Evolutionary conservation across 2,113 vertebrate species (phyloP).

Genomic region (mouse (Mus musculus)): GRCm39 chr5:9430501-9431000

Average conservation of each 20-base stretch:
- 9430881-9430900: constrained; percentile 41
- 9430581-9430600: not conserved
- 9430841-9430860: constrained; percentile 37
- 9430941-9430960: not conserved
- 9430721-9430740: not conserved
- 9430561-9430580: not conserved
- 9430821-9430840: not conserved
- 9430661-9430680: not conserved
- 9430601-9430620: not conserved
- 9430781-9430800: not conserved
- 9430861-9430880: not conserved
- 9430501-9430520: not conserved
- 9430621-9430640: no score
- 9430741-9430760: no score
- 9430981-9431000: not conserved
- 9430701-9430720: not conserved
- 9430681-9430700: not conserved
- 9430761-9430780: not conserved
- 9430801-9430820: not conserved
- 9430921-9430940: not conserved
- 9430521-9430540: not conserved
- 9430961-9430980: not conserved
- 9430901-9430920: not conserved
- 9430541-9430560: not conserved
- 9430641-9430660: not conserved